Base-by-base conservation (phyloP, 2,888 invertebrate species). In the Odontocerum albicorne region DNA sequence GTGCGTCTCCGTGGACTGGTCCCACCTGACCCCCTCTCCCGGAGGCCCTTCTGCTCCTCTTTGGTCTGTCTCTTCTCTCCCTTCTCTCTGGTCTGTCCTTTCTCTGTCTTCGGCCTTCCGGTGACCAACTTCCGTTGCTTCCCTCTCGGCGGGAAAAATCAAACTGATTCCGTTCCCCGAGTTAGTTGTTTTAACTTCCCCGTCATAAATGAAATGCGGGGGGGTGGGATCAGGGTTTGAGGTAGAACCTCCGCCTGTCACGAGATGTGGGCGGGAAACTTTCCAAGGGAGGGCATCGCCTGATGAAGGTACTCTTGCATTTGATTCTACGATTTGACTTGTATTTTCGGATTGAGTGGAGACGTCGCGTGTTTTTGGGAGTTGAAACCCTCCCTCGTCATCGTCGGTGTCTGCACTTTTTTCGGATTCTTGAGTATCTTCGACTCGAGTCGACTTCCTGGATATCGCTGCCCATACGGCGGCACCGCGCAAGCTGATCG, bases 401-500 rank as follows among this genome's bases (percentile, higher is more conserved):
- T 49, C 46, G 21, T 38, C 36, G 31, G 47, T 36, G 8, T 32
- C 45, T 12, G 22, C 43, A 33, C 49, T 31, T 21, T 40, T 22
- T 3, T 39, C 19, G 21, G 47, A 15, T 3, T 10, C 13, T 8
- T 27, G 12, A 7, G 45, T 10, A 64, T 64, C 59, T 59, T 64
- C 63, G 64, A 63, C 62, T 63, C 65, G 62, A 64, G 66, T 64
- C 65, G 65, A 64, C 66, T 65, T 65, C 66, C 65, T 51, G 62
- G 64, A 66, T 67, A 66, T 63, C 63, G 64, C 27, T 2, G 49
- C 43, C 61, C 61, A 61, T 8, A 61, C 42, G 46, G 57, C 57
- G 17, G 56, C 61, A n/a, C 50, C 67, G 43, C 70, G 67, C 49
- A 71, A 60, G 65, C 72, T 72, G 59, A 74, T 64, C 52, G 72